phyloP scores from a whole-genome alignment of 1,140 invertebrate genomes.

The Aphidius ervi region DNA sequence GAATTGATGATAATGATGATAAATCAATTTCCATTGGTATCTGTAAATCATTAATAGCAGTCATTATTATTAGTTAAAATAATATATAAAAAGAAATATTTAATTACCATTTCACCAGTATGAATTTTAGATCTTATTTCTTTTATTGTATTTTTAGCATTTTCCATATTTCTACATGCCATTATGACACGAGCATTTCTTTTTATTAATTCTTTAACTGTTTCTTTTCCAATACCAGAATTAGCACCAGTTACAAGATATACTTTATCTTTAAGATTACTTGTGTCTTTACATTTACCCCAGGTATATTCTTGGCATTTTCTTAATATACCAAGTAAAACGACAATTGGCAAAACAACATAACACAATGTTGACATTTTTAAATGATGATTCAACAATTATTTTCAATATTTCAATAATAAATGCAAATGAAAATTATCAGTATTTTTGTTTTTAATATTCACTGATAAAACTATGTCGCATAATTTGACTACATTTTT shows the following conservation, averaged over 20 bases:
- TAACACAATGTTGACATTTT: slow-evolving; percentile 46
- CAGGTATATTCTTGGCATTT: slow-evolving; percentile 51
- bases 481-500: no score
- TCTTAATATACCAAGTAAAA: slow-evolving; percentile 46
- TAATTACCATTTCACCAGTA: slow-evolving; percentile 59
- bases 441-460: no score
- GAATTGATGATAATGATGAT: slow-evolving; percentile 66
- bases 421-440: no score
- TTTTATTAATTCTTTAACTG: slow-evolving; percentile 62
- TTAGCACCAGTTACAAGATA: slow-evolving; percentile 78
- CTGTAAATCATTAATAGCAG: slow-evolving; percentile 44
- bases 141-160: slow-evolving; percentile 57
- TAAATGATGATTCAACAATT: neutral
- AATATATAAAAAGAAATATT: neutral
- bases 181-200: slow-evolving; percentile 69
- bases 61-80: neutral
- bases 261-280: slow-evolving; percentile 56
- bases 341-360: slow-evolving; percentile 41
- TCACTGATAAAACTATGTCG: no score
- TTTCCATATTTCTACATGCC: slow-evolving; percentile 65
- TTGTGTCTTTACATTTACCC: slow-evolving; percentile 49
- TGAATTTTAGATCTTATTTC: slow-evolving; percentile 58
- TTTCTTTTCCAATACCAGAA: slow-evolving; percentile 75
- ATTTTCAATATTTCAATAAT: no score
- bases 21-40: slow-evolving; percentile 71